Base-by-base conservation (phyloP, 2,797 vertebrate genomes). In the Platalea minor region DNA sequence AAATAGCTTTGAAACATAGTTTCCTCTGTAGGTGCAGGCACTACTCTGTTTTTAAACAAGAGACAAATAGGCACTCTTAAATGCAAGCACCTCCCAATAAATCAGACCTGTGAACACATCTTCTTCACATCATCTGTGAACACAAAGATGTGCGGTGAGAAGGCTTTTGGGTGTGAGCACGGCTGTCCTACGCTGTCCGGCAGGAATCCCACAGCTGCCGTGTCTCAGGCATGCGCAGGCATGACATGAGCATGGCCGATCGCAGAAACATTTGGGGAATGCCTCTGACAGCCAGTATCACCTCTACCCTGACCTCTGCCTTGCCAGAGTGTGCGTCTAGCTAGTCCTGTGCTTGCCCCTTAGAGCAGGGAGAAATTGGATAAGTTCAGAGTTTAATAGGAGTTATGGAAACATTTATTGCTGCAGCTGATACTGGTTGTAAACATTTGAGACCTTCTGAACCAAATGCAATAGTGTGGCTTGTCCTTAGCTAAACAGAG, bases 361-460 rank as follows among this genome's bases (percentile, higher is more conserved):
- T 41, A 59, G 35, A 85, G 65, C 33, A 39, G 14, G 59, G 78
- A 85, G 87, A 89, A 95, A 80, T 21, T 82, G 83, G 54, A 0
- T 48, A 91, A 84, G 93, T 94, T 95, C 92, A 96, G 85, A 95
- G 92, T 91, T 92, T 93, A 96, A 88, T 4, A 85, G 73, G 85
- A 89, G 87, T 94, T 94, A 81, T 5, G 65, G 89, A 95, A 96
- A 93, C 65, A 65, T 61, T 96, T 93, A 84, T 51, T 0, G 0
- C 76, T 89, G 65, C 41, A 88, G 85, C 82, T 88, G 82, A 73
- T 88, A 88, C 23, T 63, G 70, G 39, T 11, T 91, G 69, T 96
- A 97, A 97, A 96, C 73, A 91, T 63, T 64, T 43, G 73, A 88
- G 94, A 94, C 94, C 82, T 92, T 57, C 75, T 97, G 92, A 96